Conservation (phyloP, 1,140 invertebrate genomes). For the Glossosoma conforme region DNA sequence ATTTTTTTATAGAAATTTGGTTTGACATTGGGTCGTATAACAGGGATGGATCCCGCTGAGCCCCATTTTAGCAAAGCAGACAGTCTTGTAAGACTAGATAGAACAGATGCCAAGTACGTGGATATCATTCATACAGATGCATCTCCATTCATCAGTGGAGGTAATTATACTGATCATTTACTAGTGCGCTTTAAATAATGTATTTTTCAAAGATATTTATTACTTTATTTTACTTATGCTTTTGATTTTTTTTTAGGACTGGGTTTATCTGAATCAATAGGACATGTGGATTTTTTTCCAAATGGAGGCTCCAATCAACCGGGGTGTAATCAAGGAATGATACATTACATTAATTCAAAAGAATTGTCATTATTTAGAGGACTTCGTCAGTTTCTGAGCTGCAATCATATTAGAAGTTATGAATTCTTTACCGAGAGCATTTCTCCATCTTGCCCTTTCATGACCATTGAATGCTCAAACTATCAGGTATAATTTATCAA, state of each 20-base stretch:
- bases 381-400: slow-evolving; percentile 71
- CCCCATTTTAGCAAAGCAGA: slow-evolving; percentile 84
- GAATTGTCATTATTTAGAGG: slow-evolving; percentile 57
- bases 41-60: slow-evolving; percentile 85
- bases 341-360: slow-evolving; percentile 62
- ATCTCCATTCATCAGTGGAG: slow-evolving; percentile 71
- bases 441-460: slow-evolving; percentile 66
- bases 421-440: slow-evolving; percentile 85
- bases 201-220: not conserved
- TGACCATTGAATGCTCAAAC: slow-evolving; percentile 71
- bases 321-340: slow-evolving; percentile 70
- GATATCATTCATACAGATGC: slow-evolving; percentile 87
- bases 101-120: slow-evolving; percentile 78
- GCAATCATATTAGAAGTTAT: slow-evolving; percentile 80
- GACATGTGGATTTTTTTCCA: slow-evolving; percentile 87
- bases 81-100: slow-evolving; percentile 76
- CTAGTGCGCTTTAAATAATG: not conserved
- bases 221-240: not conserved
- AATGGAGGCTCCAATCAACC: slow-evolving; percentile 83
- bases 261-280: slow-evolving; percentile 74
- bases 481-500: slow-evolving; percentile 53
- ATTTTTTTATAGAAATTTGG: slow-evolving; percentile 52
- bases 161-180: slow-evolving; percentile 36
- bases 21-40: slow-evolving; percentile 60
- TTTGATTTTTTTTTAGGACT: slow-evolving; percentile 49